phyloP scores from a whole-genome alignment of 2,888 invertebrate genomes.

The Euspilapteryx auroguttella region DNA sequence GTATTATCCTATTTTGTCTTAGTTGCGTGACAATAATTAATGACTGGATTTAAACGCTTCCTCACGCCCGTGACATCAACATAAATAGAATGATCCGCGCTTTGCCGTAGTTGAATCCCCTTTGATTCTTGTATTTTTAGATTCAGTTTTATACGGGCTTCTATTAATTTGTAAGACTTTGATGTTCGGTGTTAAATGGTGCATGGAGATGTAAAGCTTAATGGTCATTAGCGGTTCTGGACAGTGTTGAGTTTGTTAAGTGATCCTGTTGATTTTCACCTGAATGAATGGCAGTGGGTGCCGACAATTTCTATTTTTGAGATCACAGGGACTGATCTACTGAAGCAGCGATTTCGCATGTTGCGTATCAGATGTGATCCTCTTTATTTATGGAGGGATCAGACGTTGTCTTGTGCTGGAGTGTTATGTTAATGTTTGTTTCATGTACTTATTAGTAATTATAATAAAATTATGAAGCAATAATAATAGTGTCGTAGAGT shows the following conservation, averaged over 20 bases:
- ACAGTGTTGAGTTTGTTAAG: constrained; percentile 21
- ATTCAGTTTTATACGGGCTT: constrained; percentile 44
- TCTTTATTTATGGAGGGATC: no score
- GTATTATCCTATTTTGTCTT: constrained; percentile 60
- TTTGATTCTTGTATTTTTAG: constrained; percentile 59
- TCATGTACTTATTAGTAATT: no score
- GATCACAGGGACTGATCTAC: neutral
- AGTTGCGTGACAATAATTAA: constrained; percentile 59
- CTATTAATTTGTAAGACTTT: constrained; percentile 57
- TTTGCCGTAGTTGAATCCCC: constrained; percentile 33
- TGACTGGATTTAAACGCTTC: constrained; percentile 61
- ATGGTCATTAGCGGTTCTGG: constrained; percentile 21
- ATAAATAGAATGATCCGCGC: constrained; percentile 58
- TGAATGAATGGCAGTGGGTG: constrained; percentile 1
- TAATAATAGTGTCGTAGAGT: constrained; percentile 2
- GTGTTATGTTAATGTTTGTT: neutral
- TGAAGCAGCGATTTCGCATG: neutral
- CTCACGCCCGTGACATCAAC: constrained; percentile 62
- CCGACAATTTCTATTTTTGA: neutral
- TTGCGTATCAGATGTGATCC: no score
- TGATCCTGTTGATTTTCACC: constrained; percentile 15
- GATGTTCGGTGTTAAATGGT: constrained; percentile 46
- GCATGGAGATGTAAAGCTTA: constrained; percentile 49
- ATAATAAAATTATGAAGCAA: constrained; percentile 2
- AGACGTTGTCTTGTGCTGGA: no score